phyloP scores from a whole-genome alignment of 1,140 invertebrate genomes.

The Pseudobourletiella spinata region DNA sequence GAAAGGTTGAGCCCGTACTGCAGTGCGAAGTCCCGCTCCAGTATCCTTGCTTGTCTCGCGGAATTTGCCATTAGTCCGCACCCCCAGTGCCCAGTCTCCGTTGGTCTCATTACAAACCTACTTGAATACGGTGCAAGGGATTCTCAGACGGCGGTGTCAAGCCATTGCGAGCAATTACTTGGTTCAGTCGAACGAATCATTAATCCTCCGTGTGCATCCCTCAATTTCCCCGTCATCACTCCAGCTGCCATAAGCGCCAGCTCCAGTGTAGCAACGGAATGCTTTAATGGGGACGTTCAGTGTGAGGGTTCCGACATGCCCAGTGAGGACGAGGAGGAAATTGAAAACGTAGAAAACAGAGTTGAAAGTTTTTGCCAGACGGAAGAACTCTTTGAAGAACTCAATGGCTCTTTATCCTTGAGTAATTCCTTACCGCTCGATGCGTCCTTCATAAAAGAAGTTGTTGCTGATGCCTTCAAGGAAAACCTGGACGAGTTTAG shows the following conservation, averaged over 20 bases:
- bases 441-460: not conserved
- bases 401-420: no score
- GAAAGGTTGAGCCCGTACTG: conserved; percentile 9
- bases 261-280: no score
- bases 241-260: not conserved
- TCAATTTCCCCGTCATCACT: not conserved
- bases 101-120: conserved; percentile 10
- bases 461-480: not conserved
- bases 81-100: not conserved
- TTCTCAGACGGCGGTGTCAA: not conserved
- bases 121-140: conserved; percentile 8
- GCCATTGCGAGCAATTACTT: not conserved
- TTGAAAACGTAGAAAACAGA: not conserved
- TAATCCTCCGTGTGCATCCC: conserved; percentile 6
- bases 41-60: conserved; percentile 2
- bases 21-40: not conserved
- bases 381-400: no score
- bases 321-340: not conserved
- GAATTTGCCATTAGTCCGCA: conserved; percentile 12
- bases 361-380: no score
- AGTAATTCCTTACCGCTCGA: not conserved
- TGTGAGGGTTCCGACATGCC: not conserved
- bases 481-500: not conserved
- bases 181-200: conserved; percentile 16
- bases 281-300: no score